phyloP scores from a whole-genome alignment of 30 jellyfish, hydroid and myxozoan genomes.

The Cassiopea andromeda region DNA sequence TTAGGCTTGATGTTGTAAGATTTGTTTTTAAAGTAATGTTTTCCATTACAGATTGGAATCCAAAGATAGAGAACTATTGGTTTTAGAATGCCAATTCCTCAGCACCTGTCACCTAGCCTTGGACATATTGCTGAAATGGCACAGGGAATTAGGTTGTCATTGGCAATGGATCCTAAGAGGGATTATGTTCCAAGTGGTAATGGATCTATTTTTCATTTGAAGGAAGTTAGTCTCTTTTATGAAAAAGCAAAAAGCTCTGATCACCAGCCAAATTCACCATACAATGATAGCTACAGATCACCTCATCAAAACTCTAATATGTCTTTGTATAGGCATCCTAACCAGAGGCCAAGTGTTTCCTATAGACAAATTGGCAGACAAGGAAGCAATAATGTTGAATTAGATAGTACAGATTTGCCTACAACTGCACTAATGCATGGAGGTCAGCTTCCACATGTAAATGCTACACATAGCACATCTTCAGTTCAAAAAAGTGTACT shows the following conservation, averaged over 20 bases:
- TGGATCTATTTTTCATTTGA: constrained; percentile 28
- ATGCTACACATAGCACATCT: not conserved
- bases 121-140: constrained; percentile 25
- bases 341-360: too few relatives aligned
- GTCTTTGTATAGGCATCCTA: not conserved
- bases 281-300: not conserved
- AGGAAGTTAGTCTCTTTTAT: constrained; percentile 52
- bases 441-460: too few relatives aligned
- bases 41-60: not conserved
- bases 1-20: not conserved
- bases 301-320: not conserved
- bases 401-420: too few relatives aligned
- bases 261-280: not conserved
- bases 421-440: too few relatives aligned
- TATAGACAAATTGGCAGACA: too few relatives aligned
- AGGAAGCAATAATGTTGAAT: too few relatives aligned
- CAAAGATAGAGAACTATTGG: not conserved
- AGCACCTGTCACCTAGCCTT: not conserved
- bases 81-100: constrained; percentile 47
- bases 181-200: not conserved
- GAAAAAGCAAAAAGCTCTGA: not conserved
- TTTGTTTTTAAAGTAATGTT: too few relatives aligned
- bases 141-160: constrained; percentile 21
- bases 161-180: constrained; percentile 15
- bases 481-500: not conserved